These are phyloP conservation scores for Ophion ellenae DNA, from an alignment of 2,888 invertebrate species.

Conservation along the genomic window DNA sequence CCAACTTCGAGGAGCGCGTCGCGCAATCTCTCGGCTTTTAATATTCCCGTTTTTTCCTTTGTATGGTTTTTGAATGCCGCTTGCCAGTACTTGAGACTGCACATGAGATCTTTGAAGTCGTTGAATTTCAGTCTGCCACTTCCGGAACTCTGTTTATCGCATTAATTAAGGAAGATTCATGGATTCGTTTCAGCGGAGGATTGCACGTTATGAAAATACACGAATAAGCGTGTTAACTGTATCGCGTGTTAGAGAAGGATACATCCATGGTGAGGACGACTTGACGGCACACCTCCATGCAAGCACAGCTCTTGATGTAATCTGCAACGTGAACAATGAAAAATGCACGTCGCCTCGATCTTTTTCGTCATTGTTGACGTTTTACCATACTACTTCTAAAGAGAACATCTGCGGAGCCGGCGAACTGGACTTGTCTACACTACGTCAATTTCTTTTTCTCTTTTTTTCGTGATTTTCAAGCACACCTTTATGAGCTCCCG, in stretches of 20 bases:
- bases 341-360: background rate
- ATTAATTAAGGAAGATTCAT: constrained; percentile 57
- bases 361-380: background rate
- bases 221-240: background rate
- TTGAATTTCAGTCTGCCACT: constrained; percentile 92
- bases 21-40: constrained; percentile 92
- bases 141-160: constrained; percentile 87
- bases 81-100: constrained; percentile 96
- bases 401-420: background rate
- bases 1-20: constrained; percentile 94
- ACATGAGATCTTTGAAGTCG: constrained; percentile 96
- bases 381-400: background rate
- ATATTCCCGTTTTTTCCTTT: constrained; percentile 94
- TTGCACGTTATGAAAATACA: background rate
- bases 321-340: constrained; percentile 84
- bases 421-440: no score
- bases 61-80: constrained; percentile 95
- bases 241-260: constrained; percentile 85
- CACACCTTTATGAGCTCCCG: no score
- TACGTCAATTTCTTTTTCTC: no score
- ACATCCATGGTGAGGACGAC: constrained; percentile 95
- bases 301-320: constrained; percentile 97
- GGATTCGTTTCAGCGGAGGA: no score
- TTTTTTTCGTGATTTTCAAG: background rate
- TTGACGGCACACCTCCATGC: constrained; percentile 95